Evolutionary conservation across 53 echinoderm and acorn worm genomes (phyloP).

Genomic region (Crossaster papposus): DNA sequence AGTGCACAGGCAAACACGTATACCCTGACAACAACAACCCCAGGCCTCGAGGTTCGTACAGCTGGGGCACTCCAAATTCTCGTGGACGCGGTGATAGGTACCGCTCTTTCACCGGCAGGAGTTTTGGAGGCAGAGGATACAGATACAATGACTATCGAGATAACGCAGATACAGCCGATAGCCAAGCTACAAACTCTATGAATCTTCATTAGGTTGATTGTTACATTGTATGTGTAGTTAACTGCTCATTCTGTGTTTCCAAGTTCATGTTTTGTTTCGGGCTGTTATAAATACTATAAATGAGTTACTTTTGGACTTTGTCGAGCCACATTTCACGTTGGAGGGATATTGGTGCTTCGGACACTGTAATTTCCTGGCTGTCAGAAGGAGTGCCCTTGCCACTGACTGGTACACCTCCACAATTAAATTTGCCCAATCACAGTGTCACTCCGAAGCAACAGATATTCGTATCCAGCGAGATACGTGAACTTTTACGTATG

Average conservation of each 20-base stretch:
- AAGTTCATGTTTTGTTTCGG: not conserved
- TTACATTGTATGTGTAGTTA: not conserved
- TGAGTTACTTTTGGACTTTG: not conserved
- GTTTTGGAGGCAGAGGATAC: constrained; percentile 14
- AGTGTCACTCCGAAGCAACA: constrained; percentile 12
- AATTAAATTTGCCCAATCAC: constrained; percentile 5
- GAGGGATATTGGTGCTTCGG: constrained; percentile 9
- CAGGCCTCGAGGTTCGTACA: not conserved
- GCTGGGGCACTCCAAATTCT: not conserved
- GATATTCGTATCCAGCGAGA: constrained; percentile 4
- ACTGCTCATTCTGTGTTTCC: not conserved
- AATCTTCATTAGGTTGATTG: not conserved
- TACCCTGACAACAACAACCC: not conserved
- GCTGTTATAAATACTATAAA: not conserved
- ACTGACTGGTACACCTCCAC: not conserved
- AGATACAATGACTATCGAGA: not conserved
- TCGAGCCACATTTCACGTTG: constrained; percentile 5
- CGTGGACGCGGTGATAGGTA: not conserved
- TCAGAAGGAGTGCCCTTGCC: constrained; percentile 5
- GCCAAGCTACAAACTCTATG: not conserved
- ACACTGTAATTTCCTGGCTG: not conserved
- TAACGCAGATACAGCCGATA: not conserved
- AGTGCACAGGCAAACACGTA: not conserved
- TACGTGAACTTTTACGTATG: constrained; percentile 9
- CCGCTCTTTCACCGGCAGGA: constrained; percentile 2